Evolutionary conservation across 2,888 invertebrate genomes (phyloP).

Genomic region (Blera fallax): DNA sequence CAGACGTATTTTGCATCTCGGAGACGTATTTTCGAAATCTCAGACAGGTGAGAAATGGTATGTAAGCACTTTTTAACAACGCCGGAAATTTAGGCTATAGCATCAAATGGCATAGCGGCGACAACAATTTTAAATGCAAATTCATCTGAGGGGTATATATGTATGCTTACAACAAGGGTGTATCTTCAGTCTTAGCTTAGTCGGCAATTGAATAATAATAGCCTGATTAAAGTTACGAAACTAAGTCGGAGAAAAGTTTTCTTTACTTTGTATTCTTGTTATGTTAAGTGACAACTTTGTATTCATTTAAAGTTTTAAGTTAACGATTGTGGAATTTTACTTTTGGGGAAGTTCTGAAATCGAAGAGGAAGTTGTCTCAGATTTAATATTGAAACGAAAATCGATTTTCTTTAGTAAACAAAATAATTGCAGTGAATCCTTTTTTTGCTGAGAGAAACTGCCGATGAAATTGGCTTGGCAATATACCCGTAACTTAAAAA

Average conservation of each 20-base stretch:
- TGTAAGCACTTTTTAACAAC: background rate
- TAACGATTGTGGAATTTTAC: background rate
- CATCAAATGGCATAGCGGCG: background rate
- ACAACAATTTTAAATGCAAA: constrained; percentile 1
- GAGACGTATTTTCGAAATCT: background rate
- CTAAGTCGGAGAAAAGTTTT: background rate
- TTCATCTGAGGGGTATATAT: background rate
- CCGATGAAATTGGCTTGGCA: too few relatives aligned
- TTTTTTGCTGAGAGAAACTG: background rate
- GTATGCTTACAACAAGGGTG: background rate
- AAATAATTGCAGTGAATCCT: too few relatives aligned
- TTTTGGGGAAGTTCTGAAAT: background rate
- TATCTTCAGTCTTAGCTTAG: background rate
- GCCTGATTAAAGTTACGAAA: constrained; percentile 39
- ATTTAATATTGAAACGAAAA: background rate
- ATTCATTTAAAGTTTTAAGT: background rate
- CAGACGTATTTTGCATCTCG: background rate
- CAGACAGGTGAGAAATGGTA: constrained; percentile 19
- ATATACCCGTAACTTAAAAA: too few relatives aligned
- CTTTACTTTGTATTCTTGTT: background rate
- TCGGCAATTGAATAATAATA: constrained; percentile 60
- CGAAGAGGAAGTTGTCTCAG: background rate
- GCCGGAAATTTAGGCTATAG: background rate
- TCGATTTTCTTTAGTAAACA: too few relatives aligned
- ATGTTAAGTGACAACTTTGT: background rate